phyloP scores from a whole-genome alignment of 2,888 invertebrate genomes.

The Conomelus anceps region DNA sequence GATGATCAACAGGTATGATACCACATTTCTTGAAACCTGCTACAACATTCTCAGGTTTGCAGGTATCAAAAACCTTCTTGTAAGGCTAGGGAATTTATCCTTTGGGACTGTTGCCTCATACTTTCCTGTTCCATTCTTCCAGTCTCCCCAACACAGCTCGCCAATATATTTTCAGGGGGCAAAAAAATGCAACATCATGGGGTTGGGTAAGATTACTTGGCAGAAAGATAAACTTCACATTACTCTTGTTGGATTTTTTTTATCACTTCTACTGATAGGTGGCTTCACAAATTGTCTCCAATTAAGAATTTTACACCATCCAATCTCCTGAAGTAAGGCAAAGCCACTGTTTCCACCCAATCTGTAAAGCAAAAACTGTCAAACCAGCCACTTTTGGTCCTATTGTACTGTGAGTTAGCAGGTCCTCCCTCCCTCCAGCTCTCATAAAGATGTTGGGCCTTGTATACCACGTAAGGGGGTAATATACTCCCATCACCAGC shows the following conservation, averaged over 20 bases:
- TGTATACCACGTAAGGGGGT: too few relatives aligned
- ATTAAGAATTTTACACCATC: background rate
- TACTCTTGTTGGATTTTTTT: background rate
- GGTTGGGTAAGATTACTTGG: too few relatives aligned
- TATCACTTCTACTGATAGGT: conserved; percentile 22
- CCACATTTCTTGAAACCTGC: conserved; percentile 21
- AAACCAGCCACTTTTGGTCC: conserved; percentile 37
- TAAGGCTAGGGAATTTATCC: too few relatives aligned
- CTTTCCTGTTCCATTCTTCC: too few relatives aligned
- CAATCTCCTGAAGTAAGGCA: conserved; percentile 8
- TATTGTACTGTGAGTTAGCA: conserved; percentile 26
- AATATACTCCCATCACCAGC: too few relatives aligned
- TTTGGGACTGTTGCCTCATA: too few relatives aligned
- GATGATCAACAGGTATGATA: conserved; percentile 10
- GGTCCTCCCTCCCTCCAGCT: conserved; percentile 27
- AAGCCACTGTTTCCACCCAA: conserved; percentile 17
- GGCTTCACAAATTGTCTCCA: conserved; percentile 24
- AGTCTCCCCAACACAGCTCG: too few relatives aligned
- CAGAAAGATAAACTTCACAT: background rate
- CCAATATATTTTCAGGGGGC: too few relatives aligned
- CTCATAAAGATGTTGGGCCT: conserved; percentile 28
- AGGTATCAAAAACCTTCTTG: too few relatives aligned
- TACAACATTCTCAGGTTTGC: conserved; percentile 16
- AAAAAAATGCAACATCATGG: too few relatives aligned
- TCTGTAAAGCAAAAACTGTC: conserved; percentile 25